Percentiles rank a stretch among this genome's conserved stretches.
Conservation (phyloP, 2,113 vertebrate species). For the Plecotus auritus region DNA sequence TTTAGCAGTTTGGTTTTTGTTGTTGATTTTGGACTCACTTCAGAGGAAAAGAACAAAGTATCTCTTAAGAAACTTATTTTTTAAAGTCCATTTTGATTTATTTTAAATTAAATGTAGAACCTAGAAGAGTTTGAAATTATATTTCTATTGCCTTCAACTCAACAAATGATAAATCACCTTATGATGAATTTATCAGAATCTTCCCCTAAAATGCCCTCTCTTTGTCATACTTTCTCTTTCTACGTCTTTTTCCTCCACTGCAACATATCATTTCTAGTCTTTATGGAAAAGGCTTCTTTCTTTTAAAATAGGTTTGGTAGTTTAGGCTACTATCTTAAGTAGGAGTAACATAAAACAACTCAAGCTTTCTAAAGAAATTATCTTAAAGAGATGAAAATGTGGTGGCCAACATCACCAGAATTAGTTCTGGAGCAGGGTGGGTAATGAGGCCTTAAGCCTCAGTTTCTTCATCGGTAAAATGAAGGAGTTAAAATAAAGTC, state of each 20-base stretch:
- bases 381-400: not conserved
- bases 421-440: too few relatives aligned
- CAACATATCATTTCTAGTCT: not conserved
- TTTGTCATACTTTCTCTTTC: not conserved
- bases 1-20: constrained; percentile 28
- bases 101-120: constrained; percentile 45
- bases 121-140: constrained; percentile 27
- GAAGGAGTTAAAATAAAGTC: not conserved
- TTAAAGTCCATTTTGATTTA: constrained; percentile 45
- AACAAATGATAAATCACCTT: constrained; percentile 62
- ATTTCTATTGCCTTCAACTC: constrained; percentile 14
- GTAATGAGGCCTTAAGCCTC: not conserved
- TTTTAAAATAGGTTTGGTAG: not conserved
- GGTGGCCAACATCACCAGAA: not conserved
- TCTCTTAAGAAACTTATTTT: constrained; percentile 31
- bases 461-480: constrained; percentile 14
- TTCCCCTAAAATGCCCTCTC: not conserved
- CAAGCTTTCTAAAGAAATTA: not conserved
- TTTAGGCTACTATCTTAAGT: not conserved
- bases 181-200: constrained; percentile 52
- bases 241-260: not conserved
- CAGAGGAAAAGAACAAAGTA: constrained; percentile 67
- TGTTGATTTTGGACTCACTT: constrained; percentile 67
- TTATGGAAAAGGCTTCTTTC: constrained; percentile 26
- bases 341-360: not conserved